Base-by-base conservation (phyloP, 1,140 invertebrate species). In the Brachionus rotundiformis region DNA sequence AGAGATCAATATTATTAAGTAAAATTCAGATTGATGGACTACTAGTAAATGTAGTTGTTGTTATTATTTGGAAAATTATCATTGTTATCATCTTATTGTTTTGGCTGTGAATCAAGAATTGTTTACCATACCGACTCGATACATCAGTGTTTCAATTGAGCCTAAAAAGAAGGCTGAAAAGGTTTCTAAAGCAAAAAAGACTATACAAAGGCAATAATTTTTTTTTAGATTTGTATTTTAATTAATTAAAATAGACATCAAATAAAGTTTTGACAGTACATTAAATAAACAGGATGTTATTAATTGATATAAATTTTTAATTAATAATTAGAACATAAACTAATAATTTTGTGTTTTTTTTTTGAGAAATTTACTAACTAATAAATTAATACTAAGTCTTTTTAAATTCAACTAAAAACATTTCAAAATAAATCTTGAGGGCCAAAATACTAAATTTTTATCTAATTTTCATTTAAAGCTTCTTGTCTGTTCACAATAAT, bases 241-340 rank as follows among this genome's bases (percentile, higher is more conserved):
- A 49, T 49, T 49, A 49, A 49, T 49, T 49, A 49, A 49, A 49
- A 5, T 49, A 5, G n/a, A n/a, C n/a, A n/a, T n/a, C n/a, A n/a
- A n/a, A n/a, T n/a, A n/a, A n/a, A n/a, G n/a, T 49, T 49, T 49
- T 49, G 47, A 49, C 11, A 49, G 13, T 49, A n/a, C 13, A 49
- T 49, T 49, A 49, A 49, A 49, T 49, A 49, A 49, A 49, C 47
- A 49, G 3, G 47, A 49, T 49, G 11, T 49, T 49, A 49, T 49
- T 49, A 49, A 49, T 49, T 49, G 47, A 49, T n/a, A n/a, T 49
- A n/a, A 49, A 49, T n/a, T 3, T 49, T 49, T 49, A 49, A 5
- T 49, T 5, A 49, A 49, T 49, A 49, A 49, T 49, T 49, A 49
- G 47, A 61, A 16, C 41, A 49, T 63, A 41, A 80, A 79, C 54